phyloP scores from a whole-genome alignment of 2,797 vertebrate species.

The Coregonus sp. region DNA sequence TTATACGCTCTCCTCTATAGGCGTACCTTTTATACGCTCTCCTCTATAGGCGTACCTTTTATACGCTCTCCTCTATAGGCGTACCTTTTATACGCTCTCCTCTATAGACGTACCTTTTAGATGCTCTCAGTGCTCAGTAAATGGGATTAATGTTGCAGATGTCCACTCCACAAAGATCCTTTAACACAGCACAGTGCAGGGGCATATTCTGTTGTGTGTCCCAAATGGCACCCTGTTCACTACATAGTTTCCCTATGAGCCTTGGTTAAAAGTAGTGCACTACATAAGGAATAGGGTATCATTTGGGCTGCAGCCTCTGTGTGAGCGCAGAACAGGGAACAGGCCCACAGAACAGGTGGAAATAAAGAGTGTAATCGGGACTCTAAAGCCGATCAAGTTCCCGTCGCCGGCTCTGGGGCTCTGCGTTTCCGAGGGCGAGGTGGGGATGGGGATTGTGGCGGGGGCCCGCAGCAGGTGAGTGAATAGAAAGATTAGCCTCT shows the following conservation, averaged over 20 bases:
- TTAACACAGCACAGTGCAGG: constrained; percentile 55
- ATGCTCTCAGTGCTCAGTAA: constrained; percentile 46
- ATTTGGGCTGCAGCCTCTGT: background rate
- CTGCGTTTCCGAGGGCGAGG: constrained; percentile 16
- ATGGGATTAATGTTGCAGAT: constrained; percentile 71
- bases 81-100: too few species aligned
- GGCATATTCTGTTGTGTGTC: constrained; percentile 48
- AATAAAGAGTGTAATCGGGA: constrained; percentile 44
- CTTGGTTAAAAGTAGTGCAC: background rate
- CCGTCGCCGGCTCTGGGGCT: constrained; percentile 29
- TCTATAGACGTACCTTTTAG: background rate
- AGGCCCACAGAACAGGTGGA: constrained; percentile 56
- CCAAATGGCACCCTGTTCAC: background rate
- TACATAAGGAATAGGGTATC: background rate
- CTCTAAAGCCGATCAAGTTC: constrained; percentile 56
- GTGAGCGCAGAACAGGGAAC: constrained; percentile 3
- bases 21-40: too few species aligned
- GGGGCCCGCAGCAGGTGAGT: constrained; percentile 14
- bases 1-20: too few species aligned
- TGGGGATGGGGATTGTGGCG: constrained; percentile 5
- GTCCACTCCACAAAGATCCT: constrained; percentile 54
- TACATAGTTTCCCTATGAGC: background rate
- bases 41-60: too few species aligned
- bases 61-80: too few species aligned
- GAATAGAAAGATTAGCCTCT: constrained; percentile 8